phyloP scores from a whole-genome alignment of 2,113 vertebrate genomes.

The Sclerurus mexicanus region DNA sequence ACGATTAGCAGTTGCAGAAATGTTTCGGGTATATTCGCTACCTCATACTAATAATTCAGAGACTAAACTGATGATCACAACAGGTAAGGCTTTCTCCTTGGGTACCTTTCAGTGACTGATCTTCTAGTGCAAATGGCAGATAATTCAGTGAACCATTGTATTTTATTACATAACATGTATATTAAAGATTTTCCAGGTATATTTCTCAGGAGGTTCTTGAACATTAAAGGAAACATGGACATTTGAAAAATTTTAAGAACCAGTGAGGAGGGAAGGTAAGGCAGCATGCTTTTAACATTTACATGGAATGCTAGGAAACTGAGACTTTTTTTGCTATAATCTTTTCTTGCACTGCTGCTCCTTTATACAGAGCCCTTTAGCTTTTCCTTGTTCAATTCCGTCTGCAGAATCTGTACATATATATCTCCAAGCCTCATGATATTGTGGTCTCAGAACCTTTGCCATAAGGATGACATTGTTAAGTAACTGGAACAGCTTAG shows the following conservation, averaged over 20 bases:
- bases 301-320: neutral
- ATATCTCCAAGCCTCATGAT: neutral
- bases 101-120: neutral
- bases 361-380: neutral
- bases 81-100: neutral
- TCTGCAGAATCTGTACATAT: neutral
- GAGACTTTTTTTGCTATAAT: neutral
- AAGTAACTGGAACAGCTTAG: neutral
- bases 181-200: neutral
- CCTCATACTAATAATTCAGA: neutral
- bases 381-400: neutral
- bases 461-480: neutral
- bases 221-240: neutral
- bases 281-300: neutral
- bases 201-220: neutral
- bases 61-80: neutral
- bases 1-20: neutral
- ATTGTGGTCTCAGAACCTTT: neutral
- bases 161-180: neutral
- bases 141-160: neutral
- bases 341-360: neutral
- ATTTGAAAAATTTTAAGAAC: neutral
- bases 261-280: neutral
- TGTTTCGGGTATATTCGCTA: neutral
- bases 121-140: neutral